phyloP scores from a whole-genome alignment of 2,113 vertebrate species.

The Engystomops pustulosus region DNA sequence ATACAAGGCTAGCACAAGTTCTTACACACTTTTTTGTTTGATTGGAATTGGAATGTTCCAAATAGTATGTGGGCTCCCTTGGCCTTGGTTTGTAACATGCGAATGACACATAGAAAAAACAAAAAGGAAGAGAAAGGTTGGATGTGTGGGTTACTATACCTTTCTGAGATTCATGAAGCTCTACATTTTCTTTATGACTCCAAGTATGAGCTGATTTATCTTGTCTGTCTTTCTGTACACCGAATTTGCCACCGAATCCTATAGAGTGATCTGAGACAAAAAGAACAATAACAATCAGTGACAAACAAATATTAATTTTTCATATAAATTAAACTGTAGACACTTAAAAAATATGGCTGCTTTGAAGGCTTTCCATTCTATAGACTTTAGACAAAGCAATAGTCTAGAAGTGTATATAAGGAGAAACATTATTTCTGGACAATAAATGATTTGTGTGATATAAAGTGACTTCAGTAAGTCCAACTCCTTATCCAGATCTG shows the following conservation, averaged over 20 bases:
- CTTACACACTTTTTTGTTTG: too few species aligned
- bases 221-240: constrained; percentile 82
- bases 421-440: too few species aligned
- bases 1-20: too few species aligned
- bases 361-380: too few species aligned
- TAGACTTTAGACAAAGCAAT: too few species aligned
- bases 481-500: too few species aligned
- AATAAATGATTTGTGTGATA: too few species aligned
- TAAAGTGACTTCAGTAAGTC: too few species aligned
- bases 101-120: neutral
- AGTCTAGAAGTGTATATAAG: too few species aligned
- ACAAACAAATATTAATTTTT: neutral
- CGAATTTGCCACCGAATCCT: constrained; percentile 90
- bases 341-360: too few species aligned
- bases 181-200: constrained; percentile 70
- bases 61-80: neutral
- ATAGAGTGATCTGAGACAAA: constrained; percentile 79
- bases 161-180: constrained; percentile 70
- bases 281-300: neutral
- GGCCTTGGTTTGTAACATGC: neutral
- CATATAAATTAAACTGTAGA: neutral
- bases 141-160: constrained; percentile 59
- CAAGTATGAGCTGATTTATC: constrained; percentile 77
- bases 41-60: too few species aligned
- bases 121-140: neutral